These are phyloP conservation scores for Antitype chi DNA, from an alignment of 2,888 invertebrate genomes.

Conservation along the genomic window DNA sequence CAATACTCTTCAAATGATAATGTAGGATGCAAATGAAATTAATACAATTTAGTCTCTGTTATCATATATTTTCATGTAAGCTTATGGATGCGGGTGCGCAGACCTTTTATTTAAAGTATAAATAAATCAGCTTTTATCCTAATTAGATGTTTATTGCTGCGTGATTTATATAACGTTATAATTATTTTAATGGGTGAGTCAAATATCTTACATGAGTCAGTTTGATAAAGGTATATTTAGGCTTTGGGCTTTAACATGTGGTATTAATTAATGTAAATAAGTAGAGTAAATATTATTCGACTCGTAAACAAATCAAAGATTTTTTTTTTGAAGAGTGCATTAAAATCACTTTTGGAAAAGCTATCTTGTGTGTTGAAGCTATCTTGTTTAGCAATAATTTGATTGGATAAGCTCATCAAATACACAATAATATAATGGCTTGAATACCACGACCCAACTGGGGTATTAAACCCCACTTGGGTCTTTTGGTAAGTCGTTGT, in stretches of 20 bases:
- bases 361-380: background rate
- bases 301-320: background rate
- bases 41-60: conserved; percentile 58
- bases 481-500: too few relatives aligned
- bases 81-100: conserved; percentile 45
- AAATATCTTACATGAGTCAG: conserved; percentile 59
- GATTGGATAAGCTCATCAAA: background rate
- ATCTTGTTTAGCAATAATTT: background rate
- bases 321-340: background rate
- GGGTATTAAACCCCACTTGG: too few relatives aligned
- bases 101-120: conserved; percentile 59
- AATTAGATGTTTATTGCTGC: conserved; percentile 67
- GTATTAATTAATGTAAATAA: conserved; percentile 18
- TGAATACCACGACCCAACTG: too few relatives aligned
- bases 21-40: conserved; percentile 63
- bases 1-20: conserved; percentile 57
- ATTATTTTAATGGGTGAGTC: conserved; percentile 70
- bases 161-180: conserved; percentile 70
- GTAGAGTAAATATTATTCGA: conserved; percentile 8
- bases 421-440: too few relatives aligned
- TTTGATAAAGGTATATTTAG: conserved; percentile 38
- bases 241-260: conserved; percentile 3
- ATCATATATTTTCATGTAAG: conserved; percentile 53
- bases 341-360: background rate
- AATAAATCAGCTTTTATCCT: conserved; percentile 66